Evolutionary conservation across 1,140 invertebrate species (phyloP), one percentile per base, ranked within the genome.

Genomic region (Hylaeus anthracinus): DNA sequence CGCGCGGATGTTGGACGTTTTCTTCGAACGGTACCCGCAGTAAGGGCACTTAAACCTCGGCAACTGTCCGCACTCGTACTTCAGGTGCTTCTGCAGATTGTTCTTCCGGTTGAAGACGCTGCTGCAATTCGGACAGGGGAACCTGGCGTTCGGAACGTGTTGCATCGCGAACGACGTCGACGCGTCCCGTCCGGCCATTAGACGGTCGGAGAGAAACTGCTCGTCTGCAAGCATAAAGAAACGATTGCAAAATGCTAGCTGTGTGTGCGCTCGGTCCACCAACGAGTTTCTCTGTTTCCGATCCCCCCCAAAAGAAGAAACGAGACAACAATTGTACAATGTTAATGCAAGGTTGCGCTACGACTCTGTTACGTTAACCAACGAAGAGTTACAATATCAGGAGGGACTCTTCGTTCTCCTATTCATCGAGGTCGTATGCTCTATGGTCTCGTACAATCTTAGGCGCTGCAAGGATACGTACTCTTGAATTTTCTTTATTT

Each of bases 21-120:
- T 92, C 81, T 93, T 93, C 51, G 93, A 92, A 10, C 87, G 82
- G 72, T 92, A 91, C 3, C 88, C 87, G 79, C 94, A 95, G 72
- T 94, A 89, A 15, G 94, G 94, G 80, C 95, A 95, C 43, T 90
- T 88, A 82, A 95, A 95, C 81, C 94, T 90, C 10, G 94, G 93
- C 66, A 91, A 90, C 53, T 94, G 92, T n/a, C 94, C 94, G 81
- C 95, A 95, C 81, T 83, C 95, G 83, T 93, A 95, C 67, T 94
- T 94, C 39, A 94, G 86, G 48, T 92, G 95, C 48, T 92, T 92
- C 41, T 91, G 90, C 51, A 94, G 88, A 88, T 94, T 94, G 72
- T 92, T 91, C 77, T 93, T 93, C 71, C 94, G 93, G 67, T 93
- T 93, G 84, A 94, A 94, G 74, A 92, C 92, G 85, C 92, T 92